Evolutionary conservation across 2,113 vertebrate species (phyloP).

Genomic region (Crocuta crocuta): DNA sequence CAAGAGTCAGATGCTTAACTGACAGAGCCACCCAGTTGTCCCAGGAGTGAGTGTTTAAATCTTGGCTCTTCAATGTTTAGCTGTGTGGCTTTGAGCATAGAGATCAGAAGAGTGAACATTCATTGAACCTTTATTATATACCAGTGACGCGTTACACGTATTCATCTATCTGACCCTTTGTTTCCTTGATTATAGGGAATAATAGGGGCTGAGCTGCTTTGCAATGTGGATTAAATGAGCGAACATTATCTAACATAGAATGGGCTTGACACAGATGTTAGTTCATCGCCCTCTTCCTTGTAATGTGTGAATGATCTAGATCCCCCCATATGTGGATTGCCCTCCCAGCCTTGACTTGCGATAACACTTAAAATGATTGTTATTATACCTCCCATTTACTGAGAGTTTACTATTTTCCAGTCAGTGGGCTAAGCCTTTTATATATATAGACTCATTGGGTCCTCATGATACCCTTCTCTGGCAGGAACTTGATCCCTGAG

Average conservation of each 20-base stretch:
- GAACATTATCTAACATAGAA: not conserved
- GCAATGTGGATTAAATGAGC: not conserved
- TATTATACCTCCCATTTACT: constrained; percentile 28
- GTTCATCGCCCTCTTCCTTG: not conserved
- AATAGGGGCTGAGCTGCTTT: constrained; percentile 16
- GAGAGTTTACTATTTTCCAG: constrained; percentile 48
- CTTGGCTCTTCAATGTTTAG: not conserved
- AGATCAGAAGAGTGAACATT: not conserved
- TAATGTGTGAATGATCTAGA: constrained; percentile 33
- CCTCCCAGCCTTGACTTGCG: constrained; percentile 3
- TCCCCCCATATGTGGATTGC: not conserved
- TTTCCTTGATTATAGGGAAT: not conserved
- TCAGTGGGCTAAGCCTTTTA: not conserved
- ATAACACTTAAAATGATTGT: constrained; percentile 41
- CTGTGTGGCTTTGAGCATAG: not conserved
- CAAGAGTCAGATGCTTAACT: no score
- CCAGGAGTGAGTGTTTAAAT: not conserved
- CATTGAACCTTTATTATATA: not conserved
- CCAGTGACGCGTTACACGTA: not conserved
- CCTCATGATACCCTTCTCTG: not conserved
- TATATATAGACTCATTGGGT: not conserved
- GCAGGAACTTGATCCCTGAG: not conserved
- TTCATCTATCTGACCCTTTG: constrained; percentile 11
- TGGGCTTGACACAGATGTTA: not conserved
- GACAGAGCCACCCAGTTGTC: no score